A percentile compares a stretch with the other conserved stretches of the same genome.
These are phyloP conservation scores for Drosophila anceps DNA, from an alignment of 2,888 invertebrate species.

Conservation along the genomic window DNA sequence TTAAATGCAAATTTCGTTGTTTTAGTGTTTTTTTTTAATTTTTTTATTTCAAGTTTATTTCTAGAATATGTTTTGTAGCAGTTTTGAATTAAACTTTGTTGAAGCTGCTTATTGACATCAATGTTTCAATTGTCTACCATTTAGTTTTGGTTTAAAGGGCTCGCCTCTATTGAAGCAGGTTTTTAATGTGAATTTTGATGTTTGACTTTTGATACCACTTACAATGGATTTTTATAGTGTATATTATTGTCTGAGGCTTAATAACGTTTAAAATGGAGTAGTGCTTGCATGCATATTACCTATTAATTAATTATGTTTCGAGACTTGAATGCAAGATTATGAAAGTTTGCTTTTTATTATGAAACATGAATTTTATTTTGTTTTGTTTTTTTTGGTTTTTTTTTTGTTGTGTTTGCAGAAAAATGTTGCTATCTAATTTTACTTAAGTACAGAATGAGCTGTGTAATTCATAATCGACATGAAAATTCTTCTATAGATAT, in stretches of 20 bases:
- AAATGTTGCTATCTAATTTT: conserved; percentile 77
- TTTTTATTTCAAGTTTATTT: conserved; percentile 62
- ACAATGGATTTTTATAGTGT: conserved; percentile 36
- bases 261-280: conserved; percentile 68
- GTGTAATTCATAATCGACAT: conserved; percentile 74
- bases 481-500: conserved; percentile 48
- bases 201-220: conserved; percentile 29
- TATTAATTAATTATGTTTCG: conserved; percentile 32
- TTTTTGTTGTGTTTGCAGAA: conserved; percentile 50
- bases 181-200: conserved; percentile 30
- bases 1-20: conserved; percentile 29
- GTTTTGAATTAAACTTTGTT: conserved; percentile 50
- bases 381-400: background rate
- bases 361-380: conserved; percentile 8
- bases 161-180: conserved; percentile 41
- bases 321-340: conserved; percentile 59
- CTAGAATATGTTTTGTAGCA: conserved; percentile 64
- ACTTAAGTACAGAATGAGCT: conserved; percentile 53
- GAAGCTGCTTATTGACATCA: conserved; percentile 68
- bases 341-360: conserved; percentile 35
- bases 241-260: conserved; percentile 42
- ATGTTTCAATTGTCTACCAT: conserved; percentile 64
- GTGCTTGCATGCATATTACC: conserved; percentile 58
- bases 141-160: conserved; percentile 44
- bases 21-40: background rate